Percentiles rank a stretch among this genome's conserved stretches.
Conservation (phyloP, 2,888 invertebrate genomes). For the Trilocha varians region DNA sequence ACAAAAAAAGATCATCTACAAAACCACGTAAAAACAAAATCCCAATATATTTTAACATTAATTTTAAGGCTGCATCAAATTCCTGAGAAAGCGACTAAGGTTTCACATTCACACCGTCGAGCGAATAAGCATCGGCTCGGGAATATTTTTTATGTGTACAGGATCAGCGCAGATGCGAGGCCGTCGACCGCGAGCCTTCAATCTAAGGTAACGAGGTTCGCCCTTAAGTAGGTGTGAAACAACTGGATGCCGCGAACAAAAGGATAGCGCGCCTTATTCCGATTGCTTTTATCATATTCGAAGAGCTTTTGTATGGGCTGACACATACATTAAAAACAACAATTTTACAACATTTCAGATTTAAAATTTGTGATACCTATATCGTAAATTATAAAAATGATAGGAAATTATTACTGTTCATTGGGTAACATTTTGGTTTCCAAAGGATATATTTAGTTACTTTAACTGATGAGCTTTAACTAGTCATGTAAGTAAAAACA, state of each 20-base stretch:
- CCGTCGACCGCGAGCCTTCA: constrained; percentile 63
- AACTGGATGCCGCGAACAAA: constrained; percentile 48
- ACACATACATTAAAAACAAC: constrained; percentile 7
- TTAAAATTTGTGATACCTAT: too few species aligned
- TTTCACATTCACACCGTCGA: constrained; percentile 14
- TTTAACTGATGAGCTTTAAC: too few species aligned
- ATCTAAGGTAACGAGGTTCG: constrained; percentile 59
- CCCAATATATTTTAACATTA: neutral
- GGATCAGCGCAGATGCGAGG: constrained; percentile 40
- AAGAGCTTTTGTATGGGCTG: constrained; percentile 11
- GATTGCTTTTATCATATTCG: constrained; percentile 12
- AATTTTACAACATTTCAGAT: too few species aligned
- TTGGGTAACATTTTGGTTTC: too few species aligned
- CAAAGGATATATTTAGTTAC: too few species aligned
- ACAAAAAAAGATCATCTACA: neutral
- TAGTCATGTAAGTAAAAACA: too few species aligned
- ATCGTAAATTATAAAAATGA: too few species aligned
- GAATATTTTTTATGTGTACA: constrained; percentile 24
- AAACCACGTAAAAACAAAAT: neutral
- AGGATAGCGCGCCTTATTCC: constrained; percentile 33
- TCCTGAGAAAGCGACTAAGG: constrained; percentile 15
- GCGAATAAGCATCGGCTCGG: constrained; percentile 17
- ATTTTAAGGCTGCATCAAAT: constrained; percentile 7
- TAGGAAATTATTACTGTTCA: too few species aligned
- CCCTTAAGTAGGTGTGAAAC: constrained; percentile 64